phyloP scores from a whole-genome alignment of 2,888 invertebrate species.

The Stenichneumon culpator region DNA sequence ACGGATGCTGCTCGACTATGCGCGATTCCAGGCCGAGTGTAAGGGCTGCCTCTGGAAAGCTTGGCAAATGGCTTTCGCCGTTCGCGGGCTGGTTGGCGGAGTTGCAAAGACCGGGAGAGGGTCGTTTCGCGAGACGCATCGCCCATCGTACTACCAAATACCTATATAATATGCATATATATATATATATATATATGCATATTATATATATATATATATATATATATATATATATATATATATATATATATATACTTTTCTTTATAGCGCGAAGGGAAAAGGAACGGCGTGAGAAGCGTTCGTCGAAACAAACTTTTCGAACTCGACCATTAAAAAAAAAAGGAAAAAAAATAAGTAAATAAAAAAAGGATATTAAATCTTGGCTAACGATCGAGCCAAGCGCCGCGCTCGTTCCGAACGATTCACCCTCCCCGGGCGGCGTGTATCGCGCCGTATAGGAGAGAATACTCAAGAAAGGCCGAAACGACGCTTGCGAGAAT shows the following conservation, averaged over 20 bases:
- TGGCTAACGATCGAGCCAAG: conserved; percentile 52
- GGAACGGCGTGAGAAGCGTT: conserved; percentile 40
- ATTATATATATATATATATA: conserved; percentile 16
- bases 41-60: conserved; percentile 49
- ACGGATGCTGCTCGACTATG: conserved; percentile 57
- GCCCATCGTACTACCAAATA: background rate
- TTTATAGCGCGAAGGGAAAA: conserved; percentile 31
- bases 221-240: conserved; percentile 19
- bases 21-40: conserved; percentile 18
- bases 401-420: conserved; percentile 5
- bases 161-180: conserved; percentile 5
- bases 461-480: conserved; percentile 14
- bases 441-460: background rate
- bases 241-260: conserved; percentile 30
- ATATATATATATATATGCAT: conserved; percentile 15
- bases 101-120: conserved; percentile 22
- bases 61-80: conserved; percentile 66
- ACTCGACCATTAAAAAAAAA: conserved; percentile 27
- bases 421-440: background rate
- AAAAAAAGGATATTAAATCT: conserved; percentile 53
- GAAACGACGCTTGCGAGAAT: conserved; percentile 11
- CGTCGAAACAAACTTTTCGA: conserved; percentile 54
- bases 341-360: background rate
- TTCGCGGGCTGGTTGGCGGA: conserved; percentile 12
- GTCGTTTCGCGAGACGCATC: conserved; percentile 44